These are phyloP conservation scores for Drosophila hamatofila DNA, from an alignment of 2,888 invertebrate species.

Conservation along the genomic window DNA sequence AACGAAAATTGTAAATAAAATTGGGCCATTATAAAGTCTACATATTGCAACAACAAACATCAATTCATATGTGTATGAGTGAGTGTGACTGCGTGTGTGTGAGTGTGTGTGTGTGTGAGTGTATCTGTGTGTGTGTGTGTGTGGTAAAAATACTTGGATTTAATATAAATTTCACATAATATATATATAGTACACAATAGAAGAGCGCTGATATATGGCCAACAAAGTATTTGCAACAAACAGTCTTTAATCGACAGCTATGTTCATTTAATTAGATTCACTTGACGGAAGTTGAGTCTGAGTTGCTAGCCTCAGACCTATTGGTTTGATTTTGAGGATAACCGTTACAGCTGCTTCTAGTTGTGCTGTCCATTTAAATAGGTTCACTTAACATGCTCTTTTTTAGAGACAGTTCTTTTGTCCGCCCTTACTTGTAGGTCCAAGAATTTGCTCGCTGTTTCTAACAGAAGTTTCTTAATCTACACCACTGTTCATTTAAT, in stretches of 20 bases:
- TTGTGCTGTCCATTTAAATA: neutral
- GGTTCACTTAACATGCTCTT: neutral
- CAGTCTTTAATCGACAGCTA: neutral
- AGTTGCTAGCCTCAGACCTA: too few species aligned
- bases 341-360: too few species aligned
- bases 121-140: slow-evolving; percentile 4
- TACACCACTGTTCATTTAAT: too few species aligned
- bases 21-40: slow-evolving; percentile 46
- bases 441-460: too few species aligned
- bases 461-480: too few species aligned
- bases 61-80: slow-evolving; percentile 7
- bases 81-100: neutral
- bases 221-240: neutral
- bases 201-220: neutral
- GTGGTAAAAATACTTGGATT: slow-evolving; percentile 24
- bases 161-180: slow-evolving; percentile 39
- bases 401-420: too few species aligned
- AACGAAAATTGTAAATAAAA: slow-evolving; percentile 64
- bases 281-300: neutral
- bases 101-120: neutral
- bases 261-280: neutral
- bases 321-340: too few species aligned
- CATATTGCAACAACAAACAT: slow-evolving; percentile 55
- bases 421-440: too few species aligned
- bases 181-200: slow-evolving; percentile 24